A percentile compares a stretch with the other conserved stretches of the same genome.
Evolutionary conservation across 2,797 vertebrate genomes (phyloP).

Genomic region (Macropus fuliginosus): DNA sequence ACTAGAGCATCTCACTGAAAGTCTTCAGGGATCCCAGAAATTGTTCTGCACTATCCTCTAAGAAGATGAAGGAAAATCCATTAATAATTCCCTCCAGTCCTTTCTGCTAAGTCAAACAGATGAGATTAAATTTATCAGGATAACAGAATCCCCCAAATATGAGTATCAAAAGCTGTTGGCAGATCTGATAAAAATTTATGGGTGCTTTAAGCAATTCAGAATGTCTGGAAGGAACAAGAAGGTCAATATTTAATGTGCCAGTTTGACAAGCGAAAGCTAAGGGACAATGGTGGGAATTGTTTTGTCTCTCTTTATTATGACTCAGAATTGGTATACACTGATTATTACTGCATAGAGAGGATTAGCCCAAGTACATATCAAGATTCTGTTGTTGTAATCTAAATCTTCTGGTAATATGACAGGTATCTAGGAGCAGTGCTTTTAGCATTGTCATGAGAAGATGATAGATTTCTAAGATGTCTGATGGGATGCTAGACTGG

Average conservation of each 20-base stretch:
- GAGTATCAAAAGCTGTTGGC: conserved; percentile 77
- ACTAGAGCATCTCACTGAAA: conserved; percentile 42
- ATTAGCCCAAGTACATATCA: neutral
- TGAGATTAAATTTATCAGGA: conserved; percentile 79
- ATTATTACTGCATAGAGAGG: neutral
- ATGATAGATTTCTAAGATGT: neutral
- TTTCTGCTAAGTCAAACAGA: conserved; percentile 73
- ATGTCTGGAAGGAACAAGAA: conserved; percentile 65
- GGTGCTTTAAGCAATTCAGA: conserved; percentile 65
- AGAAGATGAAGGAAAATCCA: conserved; percentile 73
- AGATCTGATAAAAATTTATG: conserved; percentile 72
- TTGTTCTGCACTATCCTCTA: conserved; percentile 68
- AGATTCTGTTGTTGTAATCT: neutral
- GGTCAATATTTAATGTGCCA: conserved; percentile 59
- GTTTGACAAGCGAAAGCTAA: conserved; percentile 55
- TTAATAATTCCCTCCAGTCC: conserved; percentile 76
- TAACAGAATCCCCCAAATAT: conserved; percentile 76
- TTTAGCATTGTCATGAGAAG: neutral
- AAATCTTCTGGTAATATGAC: neutral
- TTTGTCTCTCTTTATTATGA: conserved; percentile 45
- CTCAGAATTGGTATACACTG: conserved; percentile 10
- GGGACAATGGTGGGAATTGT: conserved; percentile 25
- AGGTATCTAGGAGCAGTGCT: neutral
- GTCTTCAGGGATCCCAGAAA: conserved; percentile 73
- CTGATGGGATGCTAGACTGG: neutral